Conservation (phyloP, 2,888 invertebrate genomes). For the Heliothis peltigera region DNA sequence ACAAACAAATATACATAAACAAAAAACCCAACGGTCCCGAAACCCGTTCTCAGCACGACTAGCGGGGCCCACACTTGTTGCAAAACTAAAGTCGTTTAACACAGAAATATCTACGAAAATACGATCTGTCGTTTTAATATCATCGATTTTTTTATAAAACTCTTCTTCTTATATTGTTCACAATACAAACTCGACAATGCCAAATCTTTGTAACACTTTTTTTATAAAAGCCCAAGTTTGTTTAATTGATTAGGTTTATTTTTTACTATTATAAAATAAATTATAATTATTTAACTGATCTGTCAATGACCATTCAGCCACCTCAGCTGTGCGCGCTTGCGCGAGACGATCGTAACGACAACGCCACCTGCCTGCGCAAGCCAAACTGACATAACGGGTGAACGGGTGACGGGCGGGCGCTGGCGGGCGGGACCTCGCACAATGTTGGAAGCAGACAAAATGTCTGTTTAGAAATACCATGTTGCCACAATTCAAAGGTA, state of each 20-base stretch:
- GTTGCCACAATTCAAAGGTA: slow-evolving; percentile 26
- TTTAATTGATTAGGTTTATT: slow-evolving; percentile 65
- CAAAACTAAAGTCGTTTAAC: slow-evolving; percentile 79
- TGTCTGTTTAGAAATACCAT: slow-evolving; percentile 8
- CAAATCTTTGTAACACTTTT: slow-evolving; percentile 74
- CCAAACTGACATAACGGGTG: slow-evolving; percentile 71
- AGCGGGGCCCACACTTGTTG: slow-evolving; percentile 81
- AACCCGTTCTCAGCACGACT: slow-evolving; percentile 82
- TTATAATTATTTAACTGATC: slow-evolving; percentile 69
- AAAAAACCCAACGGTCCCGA: slow-evolving; percentile 83
- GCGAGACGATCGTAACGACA: slow-evolving; percentile 58
- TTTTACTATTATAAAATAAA: slow-evolving; percentile 70
- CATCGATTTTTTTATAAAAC: slow-evolving; percentile 82
- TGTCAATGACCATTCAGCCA: slow-evolving; percentile 80
- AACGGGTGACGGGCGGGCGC: slow-evolving; percentile 59
- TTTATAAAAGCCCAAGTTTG: slow-evolving; percentile 74
- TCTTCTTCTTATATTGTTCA: slow-evolving; percentile 66
- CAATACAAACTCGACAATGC: slow-evolving; percentile 57
- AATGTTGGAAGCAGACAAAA: slow-evolving; percentile 56
- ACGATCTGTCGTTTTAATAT: slow-evolving; percentile 73
- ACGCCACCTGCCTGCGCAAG: slow-evolving; percentile 83
- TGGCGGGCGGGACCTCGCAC: slow-evolving; percentile 57
- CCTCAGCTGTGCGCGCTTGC: slow-evolving; percentile 75
- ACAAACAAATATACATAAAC: slow-evolving; percentile 80
- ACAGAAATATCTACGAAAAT: slow-evolving; percentile 78